These are phyloP conservation scores for Zaprionus obscuricornis DNA, from an alignment of 2,888 invertebrate species.

Conservation along the genomic window DNA sequence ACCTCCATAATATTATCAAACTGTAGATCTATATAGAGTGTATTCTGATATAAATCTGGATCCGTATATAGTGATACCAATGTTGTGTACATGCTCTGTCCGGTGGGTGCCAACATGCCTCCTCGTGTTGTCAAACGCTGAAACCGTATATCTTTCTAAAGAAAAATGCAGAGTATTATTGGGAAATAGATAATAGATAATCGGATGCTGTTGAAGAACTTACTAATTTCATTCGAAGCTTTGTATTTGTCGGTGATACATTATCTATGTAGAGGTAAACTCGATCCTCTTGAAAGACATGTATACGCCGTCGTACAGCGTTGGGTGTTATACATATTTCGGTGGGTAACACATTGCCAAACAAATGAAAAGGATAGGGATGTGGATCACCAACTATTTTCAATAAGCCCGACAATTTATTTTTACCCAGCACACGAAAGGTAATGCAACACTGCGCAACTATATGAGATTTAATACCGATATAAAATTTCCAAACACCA, in stretches of 20 bases:
- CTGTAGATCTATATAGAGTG: conserved; percentile 60
- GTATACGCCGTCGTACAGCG: conserved; percentile 40
- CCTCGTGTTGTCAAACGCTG: conserved; percentile 69
- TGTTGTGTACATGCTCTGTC: conserved; percentile 70
- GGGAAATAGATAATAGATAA: not conserved
- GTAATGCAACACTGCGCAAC: conserved; percentile 56
- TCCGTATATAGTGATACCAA: conserved; percentile 66
- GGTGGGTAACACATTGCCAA: conserved; percentile 68
- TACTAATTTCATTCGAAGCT: conserved; percentile 70
- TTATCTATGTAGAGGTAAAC: conserved; percentile 75
- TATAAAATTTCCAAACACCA: conserved; percentile 72
- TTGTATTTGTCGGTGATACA: conserved; percentile 70
- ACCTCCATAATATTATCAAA: conserved; percentile 62
- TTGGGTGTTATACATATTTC: conserved; percentile 56
- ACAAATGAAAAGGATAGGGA: conserved; percentile 66
- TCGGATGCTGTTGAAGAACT: conserved; percentile 8
- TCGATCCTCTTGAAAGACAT: conserved; percentile 56
- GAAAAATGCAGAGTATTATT: not conserved
- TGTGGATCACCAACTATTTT: conserved; percentile 69
- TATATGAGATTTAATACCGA: conserved; percentile 39
- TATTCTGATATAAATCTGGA: conserved; percentile 75
- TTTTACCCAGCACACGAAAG: conserved; percentile 61
- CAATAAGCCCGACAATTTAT: conserved; percentile 67
- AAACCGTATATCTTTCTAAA: conserved; percentile 46
- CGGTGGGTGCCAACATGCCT: conserved; percentile 61